Evolutionary conservation across 2,797 vertebrate species (phyloP).

Genomic region (Lagodon rhomboides): DNA sequence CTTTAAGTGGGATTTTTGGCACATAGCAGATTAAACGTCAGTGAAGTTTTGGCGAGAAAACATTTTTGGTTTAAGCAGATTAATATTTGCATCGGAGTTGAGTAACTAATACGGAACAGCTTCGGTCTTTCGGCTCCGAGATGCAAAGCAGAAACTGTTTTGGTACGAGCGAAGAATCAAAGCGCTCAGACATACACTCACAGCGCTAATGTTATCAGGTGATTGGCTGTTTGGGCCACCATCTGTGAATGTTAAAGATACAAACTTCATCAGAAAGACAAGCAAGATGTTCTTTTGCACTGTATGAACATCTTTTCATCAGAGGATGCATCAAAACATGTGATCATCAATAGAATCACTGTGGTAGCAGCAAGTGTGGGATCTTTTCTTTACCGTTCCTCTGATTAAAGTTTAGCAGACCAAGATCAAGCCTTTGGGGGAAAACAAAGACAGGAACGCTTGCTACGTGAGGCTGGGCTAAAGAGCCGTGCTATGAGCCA

Average conservation of each 20-base stretch:
- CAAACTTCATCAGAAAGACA: neutral
- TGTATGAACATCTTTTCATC: neutral
- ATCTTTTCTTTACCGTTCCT: neutral
- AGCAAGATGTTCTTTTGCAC: neutral
- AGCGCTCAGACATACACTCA: neutral
- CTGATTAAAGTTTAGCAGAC: neutral
- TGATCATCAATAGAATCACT: neutral
- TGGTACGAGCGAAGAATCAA: neutral
- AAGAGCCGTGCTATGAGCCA: too few species aligned
- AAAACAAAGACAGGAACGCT: neutral
- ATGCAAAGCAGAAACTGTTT: neutral
- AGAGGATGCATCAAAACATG: neutral
- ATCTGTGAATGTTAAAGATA: neutral
- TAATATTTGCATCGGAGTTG: slow-evolving; percentile 14
- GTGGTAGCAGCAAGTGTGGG: neutral
- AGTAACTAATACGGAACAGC: slow-evolving; percentile 3
- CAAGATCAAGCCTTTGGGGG: neutral
- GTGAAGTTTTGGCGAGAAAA: slow-evolving; percentile 13
- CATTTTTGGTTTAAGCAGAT: slow-evolving; percentile 35
- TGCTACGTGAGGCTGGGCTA: too few species aligned
- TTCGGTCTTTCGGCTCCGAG: neutral
- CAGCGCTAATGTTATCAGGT: neutral
- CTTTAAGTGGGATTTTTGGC: slow-evolving; percentile 2
- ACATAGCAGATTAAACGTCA: neutral
- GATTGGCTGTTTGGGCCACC: neutral